These are phyloP conservation scores for Meloidogyne chitwoodi DNA, from an alignment of 1,140 invertebrate genomes.

Conservation along the genomic window DNA sequence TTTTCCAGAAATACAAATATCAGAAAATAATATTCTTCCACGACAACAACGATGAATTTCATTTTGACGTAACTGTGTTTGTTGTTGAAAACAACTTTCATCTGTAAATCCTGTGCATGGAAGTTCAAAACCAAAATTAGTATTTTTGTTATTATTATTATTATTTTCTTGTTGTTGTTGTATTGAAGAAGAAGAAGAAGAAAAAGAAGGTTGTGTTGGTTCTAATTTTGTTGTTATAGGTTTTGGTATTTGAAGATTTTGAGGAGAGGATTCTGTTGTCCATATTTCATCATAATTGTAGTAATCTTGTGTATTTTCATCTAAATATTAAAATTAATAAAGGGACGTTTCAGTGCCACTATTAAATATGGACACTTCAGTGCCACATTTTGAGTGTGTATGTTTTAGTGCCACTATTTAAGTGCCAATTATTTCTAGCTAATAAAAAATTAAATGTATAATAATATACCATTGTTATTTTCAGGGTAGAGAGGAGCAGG, in stretches of 20 bases:
- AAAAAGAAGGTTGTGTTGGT: background rate
- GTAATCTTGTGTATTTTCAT: background rate
- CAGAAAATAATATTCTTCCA: constrained; percentile 49
- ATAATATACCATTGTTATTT: constrained; percentile 38
- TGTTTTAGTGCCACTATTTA: background rate
- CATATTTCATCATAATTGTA: background rate
- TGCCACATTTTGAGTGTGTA: no score
- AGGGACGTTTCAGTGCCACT: background rate
- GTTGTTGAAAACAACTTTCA: constrained; percentile 59
- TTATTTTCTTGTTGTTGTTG: no score
- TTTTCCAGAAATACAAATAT: constrained; percentile 53
- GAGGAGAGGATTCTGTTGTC: background rate
- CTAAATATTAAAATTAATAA: background rate
- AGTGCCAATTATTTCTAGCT: no score
- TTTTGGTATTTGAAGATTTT: constrained; percentile 38
- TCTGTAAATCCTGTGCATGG: constrained; percentile 55
- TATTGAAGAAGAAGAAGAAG: background rate
- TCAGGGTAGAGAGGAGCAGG: constrained; percentile 43
- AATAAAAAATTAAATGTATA: background rate
- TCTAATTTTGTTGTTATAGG: constrained; percentile 24
- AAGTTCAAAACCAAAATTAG: constrained; percentile 45
- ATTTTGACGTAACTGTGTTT: constrained; percentile 32
- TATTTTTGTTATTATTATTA: no score
- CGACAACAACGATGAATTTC: constrained; percentile 53
- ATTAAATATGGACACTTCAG: background rate